Conservation (phyloP, 2,888 invertebrate genomes). For the Lypha dubia region DNA sequence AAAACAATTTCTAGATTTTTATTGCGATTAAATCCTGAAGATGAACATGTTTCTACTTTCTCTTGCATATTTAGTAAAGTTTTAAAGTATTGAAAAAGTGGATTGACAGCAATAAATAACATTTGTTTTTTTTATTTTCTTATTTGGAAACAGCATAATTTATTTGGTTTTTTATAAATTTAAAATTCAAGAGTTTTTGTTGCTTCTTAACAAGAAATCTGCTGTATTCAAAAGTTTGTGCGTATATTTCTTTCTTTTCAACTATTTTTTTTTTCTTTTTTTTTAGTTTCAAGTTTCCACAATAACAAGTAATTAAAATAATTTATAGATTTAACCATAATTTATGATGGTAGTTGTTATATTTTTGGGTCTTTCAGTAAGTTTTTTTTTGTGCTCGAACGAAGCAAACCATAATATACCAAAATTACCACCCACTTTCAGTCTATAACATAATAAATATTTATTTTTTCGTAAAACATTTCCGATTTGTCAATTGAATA, state of each 20-base stretch:
- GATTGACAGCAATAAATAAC: slow-evolving; percentile 56
- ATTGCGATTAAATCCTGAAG: neutral
- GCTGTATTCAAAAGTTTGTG: slow-evolving; percentile 15
- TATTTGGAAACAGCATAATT: slow-evolving; percentile 30
- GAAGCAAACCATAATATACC: slow-evolving; percentile 59
- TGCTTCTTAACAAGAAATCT: slow-evolving; percentile 24
- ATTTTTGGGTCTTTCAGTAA: slow-evolving; percentile 46
- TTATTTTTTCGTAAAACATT: slow-evolving; percentile 71
- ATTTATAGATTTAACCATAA: slow-evolving; percentile 71
- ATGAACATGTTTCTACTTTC: neutral
- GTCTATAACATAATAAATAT: slow-evolving; percentile 67
- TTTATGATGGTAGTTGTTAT: slow-evolving; percentile 68
- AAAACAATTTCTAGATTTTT: neutral
- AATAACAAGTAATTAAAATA: slow-evolving; percentile 73
- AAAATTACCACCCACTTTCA: slow-evolving; percentile 66
- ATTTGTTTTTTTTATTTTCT: slow-evolving; percentile 41
- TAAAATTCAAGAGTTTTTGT: slow-evolving; percentile 48
- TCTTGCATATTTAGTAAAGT: neutral
- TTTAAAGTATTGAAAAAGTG: neutral
- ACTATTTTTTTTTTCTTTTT: neutral
- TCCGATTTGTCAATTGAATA: slow-evolving; percentile 82
- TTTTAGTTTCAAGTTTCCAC: slow-evolving; percentile 46
- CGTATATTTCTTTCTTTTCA: slow-evolving; percentile 1
- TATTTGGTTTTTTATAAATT: slow-evolving; percentile 53
- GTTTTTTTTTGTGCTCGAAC: slow-evolving; percentile 25